Percentiles rank a stretch among this genome's conserved stretches.
Evolutionary conservation across 2,888 invertebrate genomes (phyloP).

Genomic region (Ceraclea dissimilis): DNA sequence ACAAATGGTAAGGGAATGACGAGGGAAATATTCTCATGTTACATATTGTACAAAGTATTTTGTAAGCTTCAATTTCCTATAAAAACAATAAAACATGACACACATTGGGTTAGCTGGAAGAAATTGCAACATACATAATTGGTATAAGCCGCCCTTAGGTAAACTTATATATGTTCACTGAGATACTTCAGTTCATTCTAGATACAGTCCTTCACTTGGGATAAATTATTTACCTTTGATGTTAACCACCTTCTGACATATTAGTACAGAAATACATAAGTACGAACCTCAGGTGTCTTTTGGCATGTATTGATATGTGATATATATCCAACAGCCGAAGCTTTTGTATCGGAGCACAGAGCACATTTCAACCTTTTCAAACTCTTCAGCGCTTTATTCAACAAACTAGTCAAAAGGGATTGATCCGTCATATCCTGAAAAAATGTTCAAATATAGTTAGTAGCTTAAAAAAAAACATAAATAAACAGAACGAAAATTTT

Average conservation of each 20-base stretch:
- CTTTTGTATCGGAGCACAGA: slow-evolving; percentile 44
- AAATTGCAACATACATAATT: too few relatives aligned
- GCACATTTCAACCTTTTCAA: slow-evolving; percentile 42
- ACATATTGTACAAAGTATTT: slow-evolving; percentile 49
- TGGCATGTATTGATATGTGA: slow-evolving; percentile 56
- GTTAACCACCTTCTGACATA: too few relatives aligned
- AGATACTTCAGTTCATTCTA: too few relatives aligned
- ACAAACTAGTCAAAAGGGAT: slow-evolving; percentile 38
- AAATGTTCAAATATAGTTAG: slow-evolving; percentile 22
- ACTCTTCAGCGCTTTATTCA: slow-evolving; percentile 38
- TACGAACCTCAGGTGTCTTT: slow-evolving; percentile 45
- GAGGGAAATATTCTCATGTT: slow-evolving; percentile 45
- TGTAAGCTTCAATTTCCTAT: slow-evolving; percentile 43
- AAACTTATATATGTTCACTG: too few relatives aligned
- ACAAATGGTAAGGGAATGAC: slow-evolving; percentile 52
- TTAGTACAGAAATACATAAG: too few relatives aligned
- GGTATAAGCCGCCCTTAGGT: too few relatives aligned
- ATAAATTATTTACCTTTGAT: too few relatives aligned
- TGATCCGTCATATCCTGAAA: slow-evolving; percentile 49
- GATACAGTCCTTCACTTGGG: too few relatives aligned
- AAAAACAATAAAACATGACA: slow-evolving; percentile 20
- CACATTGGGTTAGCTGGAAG: too few relatives aligned
- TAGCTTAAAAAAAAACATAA: too few relatives aligned
- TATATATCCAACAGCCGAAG: slow-evolving; percentile 50
- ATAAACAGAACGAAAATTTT: too few relatives aligned